Evolutionary conservation across 2,113 vertebrate genomes (phyloP), one percentile per base, ranked within the genome.

Genomic region (Puma concolor): DNA sequence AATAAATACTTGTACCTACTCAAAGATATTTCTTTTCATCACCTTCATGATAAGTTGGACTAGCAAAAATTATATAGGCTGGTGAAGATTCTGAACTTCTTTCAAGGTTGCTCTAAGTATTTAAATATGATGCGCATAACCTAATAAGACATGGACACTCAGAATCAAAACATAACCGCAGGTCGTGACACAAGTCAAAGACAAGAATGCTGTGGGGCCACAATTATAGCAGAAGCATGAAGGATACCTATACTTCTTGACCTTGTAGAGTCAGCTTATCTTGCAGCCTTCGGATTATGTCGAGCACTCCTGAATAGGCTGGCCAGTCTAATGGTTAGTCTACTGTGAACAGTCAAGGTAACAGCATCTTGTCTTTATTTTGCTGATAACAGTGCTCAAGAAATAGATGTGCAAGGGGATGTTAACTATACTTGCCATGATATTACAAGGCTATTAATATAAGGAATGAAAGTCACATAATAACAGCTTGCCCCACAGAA

Each of bases 111-210:
- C 66, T 60, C 36, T 85, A 90, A 60, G 50, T 91, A 88, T 94
- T 96, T 97, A 91, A 92, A 94, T 96, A 63, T 81, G 54, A 95
- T 67, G 48, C 27, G 44, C 17, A 94, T 77, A 89, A 90, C 41
- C 76, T 96, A 94, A 85, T 96, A 97, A 96, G 77, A 72, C 31
- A 74, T 33, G 31, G 57, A 93, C 2, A 23, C 48, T 94, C n/a
- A 96, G 63, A 93, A 97, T 94, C 90, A 71, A 97, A 96, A 88
- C 1, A 52, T 81, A 82, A 95, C 44, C 23, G 17, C 13, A 31
- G 60, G 69, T 96, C 76, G 57, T 41, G 44, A 63, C 52, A 27
- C 57, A 87, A 77, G 64, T 66, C 96, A 97, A 95, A 64, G 95
- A 63, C 77, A 74, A 63, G 87, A 85, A 77, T 15, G 8, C 44